Evolutionary conservation across 2,113 vertebrate species (phyloP).

Genomic region (Desmodus rotundus): DNA sequence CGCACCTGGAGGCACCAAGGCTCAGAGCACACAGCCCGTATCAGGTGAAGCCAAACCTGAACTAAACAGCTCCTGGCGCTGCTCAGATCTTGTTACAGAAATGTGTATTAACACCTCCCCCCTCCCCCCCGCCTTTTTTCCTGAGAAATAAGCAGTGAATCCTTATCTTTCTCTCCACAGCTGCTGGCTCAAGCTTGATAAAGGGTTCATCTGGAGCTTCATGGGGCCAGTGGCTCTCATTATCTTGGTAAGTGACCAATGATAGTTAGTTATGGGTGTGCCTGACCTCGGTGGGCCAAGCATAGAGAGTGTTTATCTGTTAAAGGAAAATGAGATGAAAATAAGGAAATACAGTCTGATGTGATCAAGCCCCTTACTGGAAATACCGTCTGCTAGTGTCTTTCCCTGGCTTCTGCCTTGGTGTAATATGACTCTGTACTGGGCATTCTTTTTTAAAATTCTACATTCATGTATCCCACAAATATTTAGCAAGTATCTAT

Average conservation of each 20-base stretch:
- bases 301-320: not conserved
- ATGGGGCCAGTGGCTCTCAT: conserved; percentile 81
- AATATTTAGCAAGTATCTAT: not conserved
- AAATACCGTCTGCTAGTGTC: not conserved
- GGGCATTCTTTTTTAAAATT: not conserved
- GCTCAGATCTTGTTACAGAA: not conserved
- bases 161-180: conserved; percentile 66
- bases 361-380: not conserved
- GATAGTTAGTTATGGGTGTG: not conserved
- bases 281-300: not conserved
- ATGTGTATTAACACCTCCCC: not conserved
- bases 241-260: conserved; percentile 78
- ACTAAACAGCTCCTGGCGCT: not conserved
- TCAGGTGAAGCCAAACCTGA: not conserved
- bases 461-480: not conserved
- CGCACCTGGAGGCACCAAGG: not conserved
- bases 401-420: not conserved
- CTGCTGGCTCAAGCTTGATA: conserved; percentile 81
- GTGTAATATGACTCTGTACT: not conserved
- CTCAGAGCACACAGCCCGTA: not conserved
- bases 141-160: not conserved
- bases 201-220: conserved; percentile 82
- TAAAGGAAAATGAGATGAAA: not conserved
- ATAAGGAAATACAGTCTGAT: not conserved
- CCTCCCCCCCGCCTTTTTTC: not conserved